These are phyloP conservation scores for Trachurus trachurus DNA, from an alignment of 2,797 vertebrate genomes.

Conservation along the genomic window DNA sequence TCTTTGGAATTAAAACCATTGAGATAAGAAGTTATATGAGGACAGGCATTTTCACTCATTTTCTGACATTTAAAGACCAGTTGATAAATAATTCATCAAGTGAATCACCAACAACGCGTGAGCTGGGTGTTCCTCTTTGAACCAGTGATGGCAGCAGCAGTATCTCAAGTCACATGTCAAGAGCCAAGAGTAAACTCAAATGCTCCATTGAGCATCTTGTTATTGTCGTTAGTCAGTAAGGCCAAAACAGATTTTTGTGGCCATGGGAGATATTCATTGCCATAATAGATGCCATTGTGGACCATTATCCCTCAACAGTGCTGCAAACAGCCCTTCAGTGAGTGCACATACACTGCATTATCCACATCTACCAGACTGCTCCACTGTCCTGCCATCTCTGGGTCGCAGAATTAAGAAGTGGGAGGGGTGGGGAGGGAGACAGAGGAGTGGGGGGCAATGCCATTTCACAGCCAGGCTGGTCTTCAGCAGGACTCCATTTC, in stretches of 20 bases:
- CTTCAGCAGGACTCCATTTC: constrained; percentile 55
- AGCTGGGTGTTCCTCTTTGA: neutral
- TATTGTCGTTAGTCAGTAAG: neutral
- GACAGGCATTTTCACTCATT: neutral
- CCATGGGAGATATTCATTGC: constrained; percentile 12
- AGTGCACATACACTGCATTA: constrained; percentile 65
- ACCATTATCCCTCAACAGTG: constrained; percentile 51
- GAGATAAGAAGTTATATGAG: neutral
- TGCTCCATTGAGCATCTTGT: neutral
- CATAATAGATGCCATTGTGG: constrained; percentile 51
- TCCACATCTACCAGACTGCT: constrained; percentile 53
- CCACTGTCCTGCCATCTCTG: constrained; percentile 43
- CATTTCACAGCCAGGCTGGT: constrained; percentile 43
- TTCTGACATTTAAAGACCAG: neutral
- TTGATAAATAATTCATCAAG: neutral
- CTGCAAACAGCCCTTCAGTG: constrained; percentile 50
- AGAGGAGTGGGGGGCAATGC: neutral
- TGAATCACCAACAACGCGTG: neutral
- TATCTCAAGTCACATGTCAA: neutral
- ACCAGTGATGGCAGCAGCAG: neutral
- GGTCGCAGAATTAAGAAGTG: constrained; percentile 35
- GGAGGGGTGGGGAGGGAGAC: constrained; percentile 26
- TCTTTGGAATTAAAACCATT: neutral
- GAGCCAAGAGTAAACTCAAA: neutral
- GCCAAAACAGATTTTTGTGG: constrained; percentile 12